These are phyloP conservation scores for Tretioscincus oriximinensis DNA, from an alignment of 2,113 vertebrate species.

Conservation along the genomic window DNA sequence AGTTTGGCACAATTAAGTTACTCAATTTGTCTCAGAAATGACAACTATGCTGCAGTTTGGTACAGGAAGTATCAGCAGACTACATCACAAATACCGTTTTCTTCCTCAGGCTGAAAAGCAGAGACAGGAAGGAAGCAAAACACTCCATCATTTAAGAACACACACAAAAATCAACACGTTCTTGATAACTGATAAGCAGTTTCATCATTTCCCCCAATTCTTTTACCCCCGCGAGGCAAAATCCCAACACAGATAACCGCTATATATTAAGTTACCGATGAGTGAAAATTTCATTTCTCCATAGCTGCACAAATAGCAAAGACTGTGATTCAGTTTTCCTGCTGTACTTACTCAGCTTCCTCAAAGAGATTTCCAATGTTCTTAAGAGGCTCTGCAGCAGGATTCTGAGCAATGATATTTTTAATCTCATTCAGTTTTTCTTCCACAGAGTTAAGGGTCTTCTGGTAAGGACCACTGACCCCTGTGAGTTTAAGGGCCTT, in stretches of 20 bases:
- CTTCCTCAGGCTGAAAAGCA: constrained; percentile 12
- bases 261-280: rapidly evolving
- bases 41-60: not conserved
- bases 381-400: constrained; percentile 85
- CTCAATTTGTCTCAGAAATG: not conserved
- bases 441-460: constrained; percentile 80
- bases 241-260: not conserved
- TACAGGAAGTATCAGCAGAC: not conserved
- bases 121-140: constrained; percentile 26
- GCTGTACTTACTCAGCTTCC: constrained; percentile 85
- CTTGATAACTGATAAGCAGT: constrained; percentile 23
- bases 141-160: constrained; percentile 49
- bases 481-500: constrained; percentile 87
- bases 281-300: not conserved
- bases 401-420: constrained; percentile 82
- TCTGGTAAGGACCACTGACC: constrained; percentile 84
- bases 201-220: constrained; percentile 7
- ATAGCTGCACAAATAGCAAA: not conserved
- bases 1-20: not conserved
- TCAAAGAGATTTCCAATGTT: constrained; percentile 89
- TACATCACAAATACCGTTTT: not conserved
- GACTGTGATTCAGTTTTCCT: rapidly evolving
- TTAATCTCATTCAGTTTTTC: constrained; percentile 80
- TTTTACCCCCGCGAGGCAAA: not conserved
- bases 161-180: constrained; percentile 6